Percentiles rank a stretch among this genome's conserved stretches.
These are phyloP conservation scores for Drosophila cognata DNA, from an alignment of 2,888 invertebrate species.

Conservation along the genomic window DNA sequence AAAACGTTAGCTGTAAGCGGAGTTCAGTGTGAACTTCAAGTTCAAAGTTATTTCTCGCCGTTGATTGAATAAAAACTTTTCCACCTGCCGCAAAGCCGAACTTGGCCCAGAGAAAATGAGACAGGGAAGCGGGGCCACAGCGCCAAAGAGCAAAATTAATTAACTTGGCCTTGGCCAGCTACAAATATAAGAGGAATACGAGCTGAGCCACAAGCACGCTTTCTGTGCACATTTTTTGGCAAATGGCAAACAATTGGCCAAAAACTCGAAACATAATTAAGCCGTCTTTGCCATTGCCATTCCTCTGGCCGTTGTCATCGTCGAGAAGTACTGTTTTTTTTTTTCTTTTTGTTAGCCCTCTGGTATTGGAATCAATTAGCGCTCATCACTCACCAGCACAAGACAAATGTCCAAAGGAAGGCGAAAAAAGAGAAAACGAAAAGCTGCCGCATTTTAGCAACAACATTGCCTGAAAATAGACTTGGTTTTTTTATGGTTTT, in stretches of 20 bases:
- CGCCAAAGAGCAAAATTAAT: slow-evolving; percentile 61
- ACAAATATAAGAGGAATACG: slow-evolving; percentile 14
- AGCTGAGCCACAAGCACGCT: slow-evolving; percentile 7
- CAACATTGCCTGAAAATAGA: slow-evolving; percentile 5
- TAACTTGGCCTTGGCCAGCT: slow-evolving; percentile 58
- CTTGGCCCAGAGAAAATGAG: background rate
- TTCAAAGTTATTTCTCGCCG: slow-evolving; percentile 67
- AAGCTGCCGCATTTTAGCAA: slow-evolving; percentile 33
- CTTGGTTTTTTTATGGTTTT: background rate
- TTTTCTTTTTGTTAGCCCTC: slow-evolving; percentile 30
- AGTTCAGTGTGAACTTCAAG: slow-evolving; percentile 57
- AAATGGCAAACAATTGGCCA: slow-evolving; percentile 65
- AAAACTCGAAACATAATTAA: slow-evolving; percentile 73
- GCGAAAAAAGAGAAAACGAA: background rate
- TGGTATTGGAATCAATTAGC: slow-evolving; percentile 72
- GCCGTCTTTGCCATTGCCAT: slow-evolving; percentile 31
- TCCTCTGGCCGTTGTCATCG: slow-evolving; percentile 11
- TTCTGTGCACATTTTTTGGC: slow-evolving; percentile 15
- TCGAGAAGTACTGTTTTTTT: slow-evolving; percentile 13
- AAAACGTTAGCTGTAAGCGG: slow-evolving; percentile 57
- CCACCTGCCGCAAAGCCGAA: slow-evolving; percentile 48
- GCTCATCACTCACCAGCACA: slow-evolving; percentile 40
- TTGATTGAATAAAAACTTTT: slow-evolving; percentile 76
- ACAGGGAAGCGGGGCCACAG: background rate
- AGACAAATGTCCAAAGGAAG: slow-evolving; percentile 17